These are phyloP conservation scores for Mesaphorura yosii DNA, from an alignment of 1,140 invertebrate species.

Conservation along the genomic window DNA sequence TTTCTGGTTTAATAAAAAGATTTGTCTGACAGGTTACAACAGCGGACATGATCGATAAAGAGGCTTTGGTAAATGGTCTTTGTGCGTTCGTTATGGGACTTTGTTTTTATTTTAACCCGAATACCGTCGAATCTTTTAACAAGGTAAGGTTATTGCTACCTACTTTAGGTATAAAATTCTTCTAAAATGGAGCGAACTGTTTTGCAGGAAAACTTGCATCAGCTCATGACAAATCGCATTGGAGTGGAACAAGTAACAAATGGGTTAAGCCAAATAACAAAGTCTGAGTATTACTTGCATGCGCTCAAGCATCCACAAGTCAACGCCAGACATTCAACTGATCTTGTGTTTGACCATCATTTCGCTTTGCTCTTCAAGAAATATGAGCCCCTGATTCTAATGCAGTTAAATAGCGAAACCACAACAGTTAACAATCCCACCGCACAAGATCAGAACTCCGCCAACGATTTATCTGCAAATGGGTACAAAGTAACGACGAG, in stretches of 20 bases:
- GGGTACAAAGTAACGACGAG: conserved; percentile 20
- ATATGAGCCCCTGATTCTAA: conserved; percentile 34
- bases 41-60: conserved; percentile 72
- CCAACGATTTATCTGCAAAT: neutral
- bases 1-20: neutral
- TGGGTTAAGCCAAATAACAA: conserved; percentile 70
- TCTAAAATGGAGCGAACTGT: conserved; percentile 10
- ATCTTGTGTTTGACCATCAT: conserved; percentile 86
- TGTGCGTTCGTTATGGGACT: conserved; percentile 90
- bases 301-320: conserved; percentile 89
- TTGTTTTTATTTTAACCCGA: conserved; percentile 85
- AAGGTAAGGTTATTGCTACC: conserved; percentile 47
- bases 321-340: conserved; percentile 55
- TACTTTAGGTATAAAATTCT: conserved; percentile 15
- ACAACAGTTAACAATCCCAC: neutral
- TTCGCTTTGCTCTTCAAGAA: conserved; percentile 86
- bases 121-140: conserved; percentile 63
- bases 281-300: conserved; percentile 79
- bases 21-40: conserved; percentile 42
- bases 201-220: conserved; percentile 59
- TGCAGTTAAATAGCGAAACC: conserved; percentile 17
- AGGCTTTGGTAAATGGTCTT: conserved; percentile 75
- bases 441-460: neutral
- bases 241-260: conserved; percentile 80
- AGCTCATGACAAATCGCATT: conserved; percentile 80